Conservation (phyloP, 2,113 vertebrate genomes). For the Carassius carassius region DNA sequence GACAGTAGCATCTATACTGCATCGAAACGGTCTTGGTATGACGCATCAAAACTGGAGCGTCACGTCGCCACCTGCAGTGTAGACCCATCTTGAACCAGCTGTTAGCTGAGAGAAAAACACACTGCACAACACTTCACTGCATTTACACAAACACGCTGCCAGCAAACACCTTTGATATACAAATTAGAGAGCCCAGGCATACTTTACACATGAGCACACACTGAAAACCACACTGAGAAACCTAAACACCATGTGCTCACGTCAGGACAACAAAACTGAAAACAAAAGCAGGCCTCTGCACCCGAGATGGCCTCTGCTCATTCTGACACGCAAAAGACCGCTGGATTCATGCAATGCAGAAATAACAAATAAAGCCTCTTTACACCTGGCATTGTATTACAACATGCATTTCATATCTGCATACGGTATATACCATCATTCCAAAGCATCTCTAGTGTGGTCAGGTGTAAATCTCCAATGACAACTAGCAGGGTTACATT, state of each 20-base stretch:
- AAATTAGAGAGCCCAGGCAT: conserved; percentile 17
- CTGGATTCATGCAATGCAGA: not conserved
- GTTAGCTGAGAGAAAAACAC: conserved; percentile 36
- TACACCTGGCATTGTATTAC: not conserved
- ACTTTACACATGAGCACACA: conserved; percentile 34
- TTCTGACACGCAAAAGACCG: not conserved
- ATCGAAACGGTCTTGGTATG: not conserved
- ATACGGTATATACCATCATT: not conserved
- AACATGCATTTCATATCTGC: not conserved
- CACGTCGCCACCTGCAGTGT: not conserved
- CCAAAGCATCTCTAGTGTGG: not conserved
- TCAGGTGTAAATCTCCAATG: not conserved
- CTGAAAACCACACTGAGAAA: not conserved
- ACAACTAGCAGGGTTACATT: no score
- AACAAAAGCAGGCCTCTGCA: not conserved
- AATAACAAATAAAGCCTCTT: not conserved
- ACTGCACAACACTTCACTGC: conserved; percentile 26
- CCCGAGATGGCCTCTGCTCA: not conserved
- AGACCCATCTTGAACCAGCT: conserved; percentile 16
- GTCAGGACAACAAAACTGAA: not conserved
- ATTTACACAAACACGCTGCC: conserved; percentile 9
- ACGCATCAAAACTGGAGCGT: not conserved
- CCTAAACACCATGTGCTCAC: conserved; percentile 28
- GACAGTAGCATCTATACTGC: not conserved
- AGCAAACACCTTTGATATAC: conserved; percentile 27